Evolutionary conservation across 64 coral and sea anemone genomes (phyloP), one percentile per base, ranked within the genome.

Genomic region (Anthopleura sola): DNA sequence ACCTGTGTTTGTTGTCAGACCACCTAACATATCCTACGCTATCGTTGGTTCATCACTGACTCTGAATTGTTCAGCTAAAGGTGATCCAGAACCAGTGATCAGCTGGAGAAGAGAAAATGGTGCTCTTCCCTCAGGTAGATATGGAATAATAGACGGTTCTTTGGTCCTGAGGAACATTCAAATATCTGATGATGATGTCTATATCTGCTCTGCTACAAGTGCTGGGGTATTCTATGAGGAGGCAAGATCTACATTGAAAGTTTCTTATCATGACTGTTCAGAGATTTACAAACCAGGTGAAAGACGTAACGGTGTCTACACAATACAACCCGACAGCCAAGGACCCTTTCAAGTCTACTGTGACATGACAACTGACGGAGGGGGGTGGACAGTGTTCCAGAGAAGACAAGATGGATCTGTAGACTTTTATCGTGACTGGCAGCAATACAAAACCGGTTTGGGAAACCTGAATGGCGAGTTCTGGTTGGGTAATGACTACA

Each of bases 61-160:
- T 33, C 29, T 83, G 3, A 54, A 85, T 29, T 92, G 90, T 68
- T 60, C 56, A 39, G 86, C 86, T 76, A 88, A 83, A 19, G 82
- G 91, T 68, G 81, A 88, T 75, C 86, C 55, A 84, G 53, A 38
- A 51, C 91, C 86, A n/a, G 82, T 88, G 15, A 87, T 93, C 36
- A 88, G 36, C 71, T 93, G 91, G 91, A 88, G 75, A 80, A 82
- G 82, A 81, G 81, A 88, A 39, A 58, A 81, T 2, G 75, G 81
- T 12, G 34, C 1, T 78, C 16, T 93, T 31, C 86, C 86, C 10
- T 12, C 58, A 24, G 86, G 81, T 66, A n/a, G 75, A 36, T 88
- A 31, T 16, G 29, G 38, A 0, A 29, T 83, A 58, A 64, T n/a
- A 28, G 36, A 53, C 36, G 75, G 51, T 14, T 60, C 55, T 15